Evolutionary conservation across 2,888 invertebrate genomes (phyloP), one percentile per base, ranked within the genome.

Genomic region (Diadegma fenestrale): DNA sequence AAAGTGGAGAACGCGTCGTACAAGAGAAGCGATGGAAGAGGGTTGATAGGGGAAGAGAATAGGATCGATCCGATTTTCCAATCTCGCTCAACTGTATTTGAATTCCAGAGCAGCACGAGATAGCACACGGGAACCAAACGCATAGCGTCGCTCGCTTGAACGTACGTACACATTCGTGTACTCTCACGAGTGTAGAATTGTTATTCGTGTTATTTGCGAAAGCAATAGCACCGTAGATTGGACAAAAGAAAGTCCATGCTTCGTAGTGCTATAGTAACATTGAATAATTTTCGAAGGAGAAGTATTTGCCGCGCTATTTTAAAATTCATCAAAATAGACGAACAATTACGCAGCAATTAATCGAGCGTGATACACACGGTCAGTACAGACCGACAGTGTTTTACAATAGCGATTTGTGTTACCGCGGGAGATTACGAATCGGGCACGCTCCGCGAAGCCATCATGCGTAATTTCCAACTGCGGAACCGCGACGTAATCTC

Each of bases 81-180:
- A 51, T 51, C 48, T 51, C 45, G 68, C 66, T 22, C 43, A 41
- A 68, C 66, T 68, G 66, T 68, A 68, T 68, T 68, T 68, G 66
- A 68, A 68, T 68, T 68, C 66, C 66, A 68, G 66, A 68, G 66
- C 12, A 68, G 22, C 43, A 41, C 41, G 66, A 68, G 41, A 68
- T 41, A 68, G 66, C 26, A 41, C 41, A 68, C 22, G 66, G 43
- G 43, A 41, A 41, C 17, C 43, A 14, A 43, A 68, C 41, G 66
- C 66, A 43, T 68, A 22, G 43, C 66, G 41, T 43, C 12, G 66
- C 6, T 41, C 22, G 19, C 14, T 14, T 33, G 66, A 12, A 26
- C 22, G 43, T 68, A 14, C 45, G 17, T 48, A 48, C 17, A 17
- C 45, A 48, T 48, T 17, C n/a, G 1, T 10, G 33, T 45, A 45